phyloP scores from a whole-genome alignment of 2,888 invertebrate species.

The Eupeodes latifasciatus region DNA sequence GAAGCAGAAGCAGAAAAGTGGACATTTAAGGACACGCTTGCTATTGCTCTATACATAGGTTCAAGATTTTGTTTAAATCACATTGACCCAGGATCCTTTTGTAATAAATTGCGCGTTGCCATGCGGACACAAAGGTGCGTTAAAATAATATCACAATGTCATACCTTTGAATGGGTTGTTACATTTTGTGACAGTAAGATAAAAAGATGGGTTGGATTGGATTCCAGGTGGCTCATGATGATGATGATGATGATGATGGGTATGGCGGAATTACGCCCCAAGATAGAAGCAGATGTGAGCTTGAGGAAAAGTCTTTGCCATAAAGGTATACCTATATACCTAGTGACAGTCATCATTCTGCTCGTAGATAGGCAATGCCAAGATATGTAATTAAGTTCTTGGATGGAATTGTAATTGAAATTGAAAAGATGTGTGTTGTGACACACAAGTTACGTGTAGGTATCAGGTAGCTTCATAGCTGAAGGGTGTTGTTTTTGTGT shows the following conservation, averaged over 20 bases:
- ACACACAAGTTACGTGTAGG: not conserved
- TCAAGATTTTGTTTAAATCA: constrained; percentile 59
- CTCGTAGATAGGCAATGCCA: not conserved
- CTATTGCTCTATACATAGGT: not conserved
- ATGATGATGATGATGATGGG: no score
- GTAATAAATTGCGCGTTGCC: constrained; percentile 61
- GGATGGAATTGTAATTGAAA: not conserved
- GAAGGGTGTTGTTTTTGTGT: not conserved
- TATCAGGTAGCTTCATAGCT: constrained; percentile 21
- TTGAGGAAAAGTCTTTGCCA: not conserved
- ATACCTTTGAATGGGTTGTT: constrained; percentile 9
- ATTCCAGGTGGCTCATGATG: not conserved
- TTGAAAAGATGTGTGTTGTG: not conserved
- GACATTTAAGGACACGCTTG: constrained; percentile 23
- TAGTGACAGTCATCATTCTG: not conserved
- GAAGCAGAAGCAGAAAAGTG: constrained; percentile 20
- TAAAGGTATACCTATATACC: no score
- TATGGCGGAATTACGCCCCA: constrained; percentile 21
- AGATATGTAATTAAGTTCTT: constrained; percentile 28
- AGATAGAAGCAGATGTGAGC: not conserved
- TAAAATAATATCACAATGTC: constrained; percentile 1
- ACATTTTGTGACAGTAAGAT: constrained; percentile 29
- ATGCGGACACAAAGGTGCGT: constrained; percentile 28
- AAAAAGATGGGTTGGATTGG: constrained; percentile 11
- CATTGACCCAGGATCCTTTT: constrained; percentile 58